These are phyloP conservation scores for Drosophila kanekoi DNA, from an alignment of 2,888 invertebrate genomes.

Conservation along the genomic window DNA sequence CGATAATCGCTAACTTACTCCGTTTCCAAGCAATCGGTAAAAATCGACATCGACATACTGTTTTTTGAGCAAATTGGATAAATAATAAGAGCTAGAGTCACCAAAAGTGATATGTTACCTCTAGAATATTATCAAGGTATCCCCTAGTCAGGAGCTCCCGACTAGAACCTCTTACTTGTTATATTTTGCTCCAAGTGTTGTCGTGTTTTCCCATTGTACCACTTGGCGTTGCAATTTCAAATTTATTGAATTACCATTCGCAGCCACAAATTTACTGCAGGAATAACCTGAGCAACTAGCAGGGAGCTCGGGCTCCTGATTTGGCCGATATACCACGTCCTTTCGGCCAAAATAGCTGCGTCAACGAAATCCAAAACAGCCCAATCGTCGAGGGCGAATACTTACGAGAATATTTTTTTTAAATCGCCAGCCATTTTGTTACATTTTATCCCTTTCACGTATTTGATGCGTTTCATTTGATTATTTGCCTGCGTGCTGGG, in stretches of 20 bases:
- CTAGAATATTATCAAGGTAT: no score
- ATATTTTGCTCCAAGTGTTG: no score
- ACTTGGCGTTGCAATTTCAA: constrained; percentile 44
- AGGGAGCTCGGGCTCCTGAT: constrained; percentile 20
- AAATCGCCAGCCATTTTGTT: constrained; percentile 73
- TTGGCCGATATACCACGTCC: constrained; percentile 19
- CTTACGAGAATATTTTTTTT: constrained; percentile 34
- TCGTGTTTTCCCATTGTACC: constrained; percentile 46
- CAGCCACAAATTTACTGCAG: constrained; percentile 50
- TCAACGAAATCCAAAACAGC: constrained; percentile 53
- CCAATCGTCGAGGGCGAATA: constrained; percentile 22
- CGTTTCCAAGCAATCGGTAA: no score
- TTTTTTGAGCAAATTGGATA: no score
- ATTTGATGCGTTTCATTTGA: constrained; percentile 80
- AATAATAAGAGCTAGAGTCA: no score
- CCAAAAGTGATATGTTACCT: no score
- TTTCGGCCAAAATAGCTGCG: constrained; percentile 46
- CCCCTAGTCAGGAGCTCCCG: no score
- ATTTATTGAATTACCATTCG: constrained; percentile 62
- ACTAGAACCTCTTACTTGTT: no score
- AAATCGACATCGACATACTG: no score
- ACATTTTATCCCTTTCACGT: constrained; percentile 70
- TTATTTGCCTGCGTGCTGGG: constrained; percentile 69
- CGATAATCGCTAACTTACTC: no score
- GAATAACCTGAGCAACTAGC: constrained; percentile 37